Evolutionary conservation across 2,888 invertebrate species (phyloP).

Genomic region (Amphimallon solstitiale): DNA sequence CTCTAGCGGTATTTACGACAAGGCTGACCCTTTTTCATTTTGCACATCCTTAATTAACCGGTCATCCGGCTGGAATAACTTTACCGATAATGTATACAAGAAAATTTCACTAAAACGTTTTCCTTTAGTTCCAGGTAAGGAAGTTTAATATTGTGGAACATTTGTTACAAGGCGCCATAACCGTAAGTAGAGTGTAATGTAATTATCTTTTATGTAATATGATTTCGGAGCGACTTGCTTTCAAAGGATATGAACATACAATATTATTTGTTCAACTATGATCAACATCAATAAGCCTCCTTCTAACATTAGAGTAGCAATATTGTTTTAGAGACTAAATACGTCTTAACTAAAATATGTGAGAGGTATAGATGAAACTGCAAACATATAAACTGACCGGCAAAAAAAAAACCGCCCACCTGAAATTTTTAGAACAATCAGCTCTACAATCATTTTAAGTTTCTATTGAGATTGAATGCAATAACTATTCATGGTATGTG

Average conservation of each 20-base stretch:
- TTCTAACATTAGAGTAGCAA: too few species aligned
- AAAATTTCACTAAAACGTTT: conserved; percentile 37
- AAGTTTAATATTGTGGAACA: conserved; percentile 35
- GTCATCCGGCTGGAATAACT: conserved; percentile 27
- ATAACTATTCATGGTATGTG: too few species aligned
- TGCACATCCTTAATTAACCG: conserved; percentile 38
- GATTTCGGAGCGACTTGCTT: conserved; percentile 19
- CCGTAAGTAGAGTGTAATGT: conserved; percentile 38
- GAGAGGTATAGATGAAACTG: too few species aligned
- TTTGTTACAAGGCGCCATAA: conserved; percentile 35
- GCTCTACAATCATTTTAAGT: too few species aligned
- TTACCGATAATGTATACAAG: conserved; percentile 34
- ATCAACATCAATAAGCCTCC: background rate
- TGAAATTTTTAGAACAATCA: too few species aligned
- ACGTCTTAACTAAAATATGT: too few species aligned
- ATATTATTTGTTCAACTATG: too few species aligned
- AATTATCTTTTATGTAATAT: conserved; percentile 35
- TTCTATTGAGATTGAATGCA: too few species aligned
- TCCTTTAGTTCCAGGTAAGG: conserved; percentile 42
- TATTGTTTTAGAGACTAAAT: too few species aligned
- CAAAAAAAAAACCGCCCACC: too few species aligned
- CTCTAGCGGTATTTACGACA: conserved; percentile 4
- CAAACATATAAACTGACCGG: too few species aligned
- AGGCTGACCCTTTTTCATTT: conserved; percentile 34
- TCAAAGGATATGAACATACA: conserved; percentile 13